Evolutionary conservation across 2,888 invertebrate genomes (phyloP).

Genomic region (Gisinianus flammeolus): DNA sequence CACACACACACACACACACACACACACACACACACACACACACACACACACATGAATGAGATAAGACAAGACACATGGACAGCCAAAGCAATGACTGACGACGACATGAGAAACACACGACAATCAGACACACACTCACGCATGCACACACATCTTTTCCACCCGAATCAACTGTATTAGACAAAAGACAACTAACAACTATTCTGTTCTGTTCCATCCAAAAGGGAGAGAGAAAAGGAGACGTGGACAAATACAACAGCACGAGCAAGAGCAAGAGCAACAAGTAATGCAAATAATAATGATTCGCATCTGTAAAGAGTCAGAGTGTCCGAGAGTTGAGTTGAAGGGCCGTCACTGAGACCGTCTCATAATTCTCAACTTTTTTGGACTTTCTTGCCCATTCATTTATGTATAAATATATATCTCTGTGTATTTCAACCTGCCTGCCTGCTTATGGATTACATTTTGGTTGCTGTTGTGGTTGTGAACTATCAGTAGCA

Average conservation of each 20-base stretch:
- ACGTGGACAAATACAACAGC: neutral
- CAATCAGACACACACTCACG: neutral
- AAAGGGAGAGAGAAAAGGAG: neutral
- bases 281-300: neutral
- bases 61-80: slow-evolving; percentile 6
- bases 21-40: neutral
- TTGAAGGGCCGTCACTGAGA: neutral
- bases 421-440: neutral
- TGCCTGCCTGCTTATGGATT: too few relatives aligned
- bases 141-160: neutral
- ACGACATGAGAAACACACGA: slow-evolving; percentile 9
- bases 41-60: neutral
- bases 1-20: neutral
- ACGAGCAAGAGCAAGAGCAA: neutral
- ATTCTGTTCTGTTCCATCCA: too few relatives aligned
- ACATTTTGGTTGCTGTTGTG: too few relatives aligned
- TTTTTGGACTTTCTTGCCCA: neutral
- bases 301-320: too few relatives aligned
- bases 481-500: too few relatives aligned
- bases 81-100: slow-evolving; percentile 24
- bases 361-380: neutral
- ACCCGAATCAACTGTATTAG: too few relatives aligned
- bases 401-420: neutral
- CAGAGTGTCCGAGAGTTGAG: too few relatives aligned
- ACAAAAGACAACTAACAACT: too few relatives aligned